Evolutionary conservation across 2,888 invertebrate species (phyloP).

Genomic region (Tenodera sinensis): DNA sequence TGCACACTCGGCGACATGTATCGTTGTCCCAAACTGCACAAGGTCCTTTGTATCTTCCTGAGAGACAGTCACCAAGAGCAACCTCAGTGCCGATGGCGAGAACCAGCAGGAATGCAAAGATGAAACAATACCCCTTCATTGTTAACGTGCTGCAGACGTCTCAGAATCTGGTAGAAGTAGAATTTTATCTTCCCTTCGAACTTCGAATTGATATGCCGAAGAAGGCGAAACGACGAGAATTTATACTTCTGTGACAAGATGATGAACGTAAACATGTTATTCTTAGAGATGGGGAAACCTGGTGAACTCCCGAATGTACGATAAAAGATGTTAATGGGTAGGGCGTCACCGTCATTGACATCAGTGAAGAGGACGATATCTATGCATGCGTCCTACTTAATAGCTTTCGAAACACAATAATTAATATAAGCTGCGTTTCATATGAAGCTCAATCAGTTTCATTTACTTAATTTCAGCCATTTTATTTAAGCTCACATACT

Average conservation of each 20-base stretch:
- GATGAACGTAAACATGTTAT: too few relatives aligned
- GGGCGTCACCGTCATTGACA: too few relatives aligned
- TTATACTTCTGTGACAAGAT: not conserved
- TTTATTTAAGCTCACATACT: too few relatives aligned
- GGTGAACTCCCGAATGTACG: too few relatives aligned
- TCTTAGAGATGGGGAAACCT: too few relatives aligned
- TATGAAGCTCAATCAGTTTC: too few relatives aligned
- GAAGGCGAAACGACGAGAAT: not conserved
- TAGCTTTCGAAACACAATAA: too few relatives aligned
- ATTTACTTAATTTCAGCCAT: too few relatives aligned
- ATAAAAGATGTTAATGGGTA: too few relatives aligned
- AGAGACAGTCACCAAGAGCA: not conserved
- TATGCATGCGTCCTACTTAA: too few relatives aligned
- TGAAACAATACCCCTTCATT: not conserved
- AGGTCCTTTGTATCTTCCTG: not conserved
- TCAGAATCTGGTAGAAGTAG: not conserved
- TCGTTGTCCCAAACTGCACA: slow-evolving; percentile 1
- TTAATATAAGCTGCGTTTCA: too few relatives aligned
- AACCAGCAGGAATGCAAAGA: not conserved
- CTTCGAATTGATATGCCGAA: not conserved
- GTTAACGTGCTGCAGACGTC: not conserved
- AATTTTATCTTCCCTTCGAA: not conserved
- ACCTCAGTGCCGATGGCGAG: not conserved
- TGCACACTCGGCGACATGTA: not conserved
- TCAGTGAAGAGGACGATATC: too few relatives aligned